phyloP scores from a whole-genome alignment of 2,888 invertebrate species.

The Himalopsyche japonica region DNA sequence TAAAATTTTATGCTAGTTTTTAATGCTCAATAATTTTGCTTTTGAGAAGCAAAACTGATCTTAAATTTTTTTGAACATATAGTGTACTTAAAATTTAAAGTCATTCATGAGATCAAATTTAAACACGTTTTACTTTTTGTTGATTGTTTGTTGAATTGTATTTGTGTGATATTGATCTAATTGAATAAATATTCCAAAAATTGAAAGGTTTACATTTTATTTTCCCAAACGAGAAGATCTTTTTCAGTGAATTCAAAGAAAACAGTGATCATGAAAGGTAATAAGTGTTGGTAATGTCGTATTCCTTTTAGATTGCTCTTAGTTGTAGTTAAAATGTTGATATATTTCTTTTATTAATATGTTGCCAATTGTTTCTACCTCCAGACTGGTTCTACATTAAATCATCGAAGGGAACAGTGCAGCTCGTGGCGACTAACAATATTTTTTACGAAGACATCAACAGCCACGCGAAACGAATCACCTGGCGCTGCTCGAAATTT shows the following conservation, averaged over 20 bases:
- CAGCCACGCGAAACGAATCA: conserved; percentile 33
- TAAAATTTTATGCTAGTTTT: too few species aligned
- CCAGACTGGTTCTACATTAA: conserved; percentile 36
- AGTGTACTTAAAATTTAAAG: too few species aligned
- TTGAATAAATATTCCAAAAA: too few species aligned
- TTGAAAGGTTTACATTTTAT: too few species aligned
- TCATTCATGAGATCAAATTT: too few species aligned
- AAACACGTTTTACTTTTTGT: too few species aligned
- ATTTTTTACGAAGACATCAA: conserved; percentile 37
- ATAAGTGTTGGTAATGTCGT: not conserved
- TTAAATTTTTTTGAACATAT: too few species aligned
- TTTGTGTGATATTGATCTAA: too few species aligned
- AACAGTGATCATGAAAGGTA: not conserved
- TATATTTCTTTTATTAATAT: not conserved
- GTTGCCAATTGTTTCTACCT: not conserved
- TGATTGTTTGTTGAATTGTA: too few species aligned
- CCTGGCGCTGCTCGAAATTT: conserved; percentile 35
- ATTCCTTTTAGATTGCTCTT: not conserved
- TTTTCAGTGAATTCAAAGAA: not conserved
- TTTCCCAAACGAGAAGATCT: too few species aligned
- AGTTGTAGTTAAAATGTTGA: not conserved
- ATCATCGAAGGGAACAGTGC: conserved; percentile 34
- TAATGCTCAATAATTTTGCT: too few species aligned
- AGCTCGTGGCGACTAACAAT: conserved; percentile 29
- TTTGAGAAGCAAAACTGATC: too few species aligned